Evolutionary conservation across 2,797 vertebrate genomes (phyloP).

Genomic region (Steatocranus sp.): DNA sequence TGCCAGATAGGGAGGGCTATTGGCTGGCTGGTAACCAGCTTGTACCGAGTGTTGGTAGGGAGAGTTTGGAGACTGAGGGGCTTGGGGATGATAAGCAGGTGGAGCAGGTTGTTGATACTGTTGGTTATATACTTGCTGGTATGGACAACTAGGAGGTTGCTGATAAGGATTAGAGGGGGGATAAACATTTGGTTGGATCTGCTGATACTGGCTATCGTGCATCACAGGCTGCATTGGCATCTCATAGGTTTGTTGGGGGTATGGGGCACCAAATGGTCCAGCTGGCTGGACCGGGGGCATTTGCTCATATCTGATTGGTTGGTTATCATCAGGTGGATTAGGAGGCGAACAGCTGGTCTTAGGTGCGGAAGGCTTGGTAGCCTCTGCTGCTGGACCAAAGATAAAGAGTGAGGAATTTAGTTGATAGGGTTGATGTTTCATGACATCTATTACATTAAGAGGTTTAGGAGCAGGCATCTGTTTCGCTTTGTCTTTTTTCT

Average conservation of each 20-base stretch:
- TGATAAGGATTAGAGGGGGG: constrained; percentile 56
- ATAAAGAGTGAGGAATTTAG: constrained; percentile 92
- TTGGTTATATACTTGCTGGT: constrained; percentile 66
- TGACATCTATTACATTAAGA: constrained; percentile 92
- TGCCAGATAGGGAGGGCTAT: constrained; percentile 67
- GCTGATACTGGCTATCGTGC: constrained; percentile 73
- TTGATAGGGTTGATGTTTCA: constrained; percentile 98
- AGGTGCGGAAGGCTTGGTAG: constrained; percentile 61
- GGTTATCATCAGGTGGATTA: constrained; percentile 74
- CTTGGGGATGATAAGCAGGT: constrained; percentile 61
- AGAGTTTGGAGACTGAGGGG: constrained; percentile 55
- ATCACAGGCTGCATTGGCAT: constrained; percentile 70
- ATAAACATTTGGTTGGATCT: constrained; percentile 56
- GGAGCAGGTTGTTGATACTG: constrained; percentile 67
- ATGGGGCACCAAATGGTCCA: constrained; percentile 66
- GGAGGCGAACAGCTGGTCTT: constrained; percentile 61
- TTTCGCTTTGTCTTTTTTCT: constrained; percentile 82
- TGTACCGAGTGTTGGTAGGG: constrained; percentile 62
- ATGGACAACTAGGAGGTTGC: constrained; percentile 47
- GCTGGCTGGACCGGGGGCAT: constrained; percentile 65
- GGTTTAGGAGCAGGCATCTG: constrained; percentile 85
- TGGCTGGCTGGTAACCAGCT: constrained; percentile 56
- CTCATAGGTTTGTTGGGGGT: constrained; percentile 76
- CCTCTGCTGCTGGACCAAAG: constrained; percentile 82
- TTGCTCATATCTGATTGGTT: constrained; percentile 68